Evolutionary conservation across 2,888 invertebrate species (phyloP).

Genomic region (Nymphalis c-album): DNA sequence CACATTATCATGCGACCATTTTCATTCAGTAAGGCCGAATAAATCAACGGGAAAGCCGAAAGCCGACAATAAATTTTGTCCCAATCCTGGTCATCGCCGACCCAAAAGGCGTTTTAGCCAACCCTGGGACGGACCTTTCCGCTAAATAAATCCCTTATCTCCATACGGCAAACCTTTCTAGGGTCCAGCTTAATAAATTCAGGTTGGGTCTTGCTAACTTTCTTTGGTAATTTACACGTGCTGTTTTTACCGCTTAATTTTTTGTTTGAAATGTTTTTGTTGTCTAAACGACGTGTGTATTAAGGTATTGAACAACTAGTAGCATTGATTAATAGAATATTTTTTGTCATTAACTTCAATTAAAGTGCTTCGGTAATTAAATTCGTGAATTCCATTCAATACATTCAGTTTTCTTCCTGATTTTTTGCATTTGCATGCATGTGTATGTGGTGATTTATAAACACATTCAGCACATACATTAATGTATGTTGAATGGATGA

Average conservation of each 20-base stretch:
- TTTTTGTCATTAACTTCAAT: too few species aligned
- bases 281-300: too few species aligned
- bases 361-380: too few species aligned
- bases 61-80: slow-evolving; percentile 77
- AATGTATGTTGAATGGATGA: too few species aligned
- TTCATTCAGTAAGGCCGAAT: slow-evolving; percentile 68
- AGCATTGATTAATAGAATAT: too few species aligned
- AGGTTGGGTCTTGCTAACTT: slow-evolving; percentile 78
- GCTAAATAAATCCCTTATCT: slow-evolving; percentile 83
- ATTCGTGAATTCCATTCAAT: too few species aligned
- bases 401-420: too few species aligned
- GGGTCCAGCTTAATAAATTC: slow-evolving; percentile 82
- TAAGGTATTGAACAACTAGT: too few species aligned
- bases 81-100: slow-evolving; percentile 79
- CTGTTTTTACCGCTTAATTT: slow-evolving; percentile 41
- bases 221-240: slow-evolving; percentile 58
- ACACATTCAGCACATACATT: too few species aligned
- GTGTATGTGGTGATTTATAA: too few species aligned
- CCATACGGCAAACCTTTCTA: slow-evolving; percentile 82
- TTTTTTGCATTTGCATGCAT: too few species aligned
- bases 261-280: not conserved
- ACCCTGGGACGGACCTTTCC: slow-evolving; percentile 80
- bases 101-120: slow-evolving; percentile 75
- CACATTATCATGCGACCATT: slow-evolving; percentile 67
- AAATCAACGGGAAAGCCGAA: slow-evolving; percentile 76